phyloP scores from a whole-genome alignment of 1,140 invertebrate genomes.

The Drosophila santomea region DNA sequence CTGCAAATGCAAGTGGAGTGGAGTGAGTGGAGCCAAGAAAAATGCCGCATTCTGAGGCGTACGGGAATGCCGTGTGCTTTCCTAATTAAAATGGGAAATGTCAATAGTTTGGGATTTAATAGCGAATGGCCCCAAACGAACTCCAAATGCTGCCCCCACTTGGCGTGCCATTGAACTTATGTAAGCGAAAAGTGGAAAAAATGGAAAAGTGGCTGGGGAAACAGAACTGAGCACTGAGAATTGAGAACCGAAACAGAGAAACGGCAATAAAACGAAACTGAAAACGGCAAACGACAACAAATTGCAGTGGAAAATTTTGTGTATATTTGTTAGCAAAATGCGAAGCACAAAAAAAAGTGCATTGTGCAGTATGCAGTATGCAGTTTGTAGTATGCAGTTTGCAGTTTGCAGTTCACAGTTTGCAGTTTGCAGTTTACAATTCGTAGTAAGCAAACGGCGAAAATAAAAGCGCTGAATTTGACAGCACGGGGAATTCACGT shows the following conservation, averaged over 20 bases:
- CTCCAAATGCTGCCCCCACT: conserved; percentile 25
- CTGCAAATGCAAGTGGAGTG: no score
- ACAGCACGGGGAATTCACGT: conserved; percentile 34
- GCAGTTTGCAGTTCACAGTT: no score
- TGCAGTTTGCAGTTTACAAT: background rate
- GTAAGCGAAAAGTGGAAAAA: conserved; percentile 61
- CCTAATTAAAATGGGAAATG: conserved; percentile 53
- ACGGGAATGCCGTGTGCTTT: conserved; percentile 46
- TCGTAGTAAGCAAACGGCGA: conserved; percentile 28
- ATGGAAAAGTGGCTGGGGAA: conserved; percentile 19
- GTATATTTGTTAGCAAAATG: conserved; percentile 47
- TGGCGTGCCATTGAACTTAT: conserved; percentile 78
- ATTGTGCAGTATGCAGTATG: conserved; percentile 17
- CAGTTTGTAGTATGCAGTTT: background rate
- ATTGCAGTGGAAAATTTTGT: conserved; percentile 71
- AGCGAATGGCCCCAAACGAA: conserved; percentile 9
- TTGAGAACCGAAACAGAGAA: background rate
- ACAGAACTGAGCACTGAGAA: background rate
- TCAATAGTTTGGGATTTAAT: conserved; percentile 7
- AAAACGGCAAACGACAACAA: conserved; percentile 64
- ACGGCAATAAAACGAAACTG: conserved; percentile 27
- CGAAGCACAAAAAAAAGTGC: conserved; percentile 15
- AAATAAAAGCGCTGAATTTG: conserved; percentile 15
- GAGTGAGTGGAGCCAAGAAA: background rate
- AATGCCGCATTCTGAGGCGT: conserved; percentile 50